phyloP scores from a whole-genome alignment of 2,113 vertebrate genomes.

The Lagenorhynchus albirostris region DNA sequence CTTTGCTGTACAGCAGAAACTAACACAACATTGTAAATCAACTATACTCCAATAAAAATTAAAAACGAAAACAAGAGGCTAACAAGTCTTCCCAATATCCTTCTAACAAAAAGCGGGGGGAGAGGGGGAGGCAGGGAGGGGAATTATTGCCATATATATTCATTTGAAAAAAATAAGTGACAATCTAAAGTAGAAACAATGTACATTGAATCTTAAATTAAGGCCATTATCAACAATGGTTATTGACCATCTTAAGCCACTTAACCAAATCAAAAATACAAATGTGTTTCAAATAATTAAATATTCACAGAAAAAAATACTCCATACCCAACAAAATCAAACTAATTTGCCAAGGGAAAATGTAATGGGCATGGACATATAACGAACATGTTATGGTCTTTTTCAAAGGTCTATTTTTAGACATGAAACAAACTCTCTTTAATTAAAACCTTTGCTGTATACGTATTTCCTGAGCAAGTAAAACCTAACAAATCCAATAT shows the following conservation, averaged over 20 bases:
- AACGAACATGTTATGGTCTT: neutral
- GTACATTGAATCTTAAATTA: neutral
- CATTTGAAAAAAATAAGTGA: neutral
- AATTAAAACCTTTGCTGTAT: conserved; percentile 74
- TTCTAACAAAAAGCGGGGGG: neutral
- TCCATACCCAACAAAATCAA: neutral
- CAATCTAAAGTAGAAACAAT: neutral
- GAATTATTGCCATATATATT: neutral
- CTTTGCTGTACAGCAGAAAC: neutral
- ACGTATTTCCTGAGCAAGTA: conserved; percentile 72
- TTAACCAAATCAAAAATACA: conserved; percentile 18
- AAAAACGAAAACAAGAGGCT: neutral
- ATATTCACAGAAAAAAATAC: neutral
- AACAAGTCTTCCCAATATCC: neutral
- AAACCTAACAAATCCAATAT: conserved; percentile 76
- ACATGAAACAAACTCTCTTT: conserved; percentile 58
- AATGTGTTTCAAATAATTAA: neutral
- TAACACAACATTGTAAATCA: too few relatives aligned
- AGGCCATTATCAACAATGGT: neutral
- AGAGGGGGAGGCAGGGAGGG: too few relatives aligned
- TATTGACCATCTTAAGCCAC: neutral
- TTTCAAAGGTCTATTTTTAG: conserved; percentile 65
- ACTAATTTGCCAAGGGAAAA: conserved; percentile 44
- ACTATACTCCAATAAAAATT: neutral
- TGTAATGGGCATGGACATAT: neutral